These are phyloP conservation scores for Shinisaurus crocodilurus DNA, from an alignment of 2,113 vertebrate species.

Conservation along the genomic window DNA sequence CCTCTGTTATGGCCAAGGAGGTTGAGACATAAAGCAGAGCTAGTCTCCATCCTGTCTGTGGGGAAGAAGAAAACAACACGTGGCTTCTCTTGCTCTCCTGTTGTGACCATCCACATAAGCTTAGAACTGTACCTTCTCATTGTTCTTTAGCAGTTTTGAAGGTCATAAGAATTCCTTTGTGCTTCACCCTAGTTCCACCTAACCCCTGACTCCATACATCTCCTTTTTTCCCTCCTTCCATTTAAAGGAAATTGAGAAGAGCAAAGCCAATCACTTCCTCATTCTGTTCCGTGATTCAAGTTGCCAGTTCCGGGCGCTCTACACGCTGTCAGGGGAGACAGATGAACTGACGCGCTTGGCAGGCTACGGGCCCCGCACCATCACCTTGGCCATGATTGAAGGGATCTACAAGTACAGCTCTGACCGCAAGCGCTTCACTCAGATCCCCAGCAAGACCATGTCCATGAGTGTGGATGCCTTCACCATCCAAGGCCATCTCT, in stretches of 20 bases:
- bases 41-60: neutral
- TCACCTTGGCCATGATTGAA: slow-evolving; percentile 84
- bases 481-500: slow-evolving; percentile 90
- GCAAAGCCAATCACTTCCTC: slow-evolving; percentile 90
- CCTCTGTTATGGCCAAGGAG: neutral
- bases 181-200: neutral
- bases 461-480: slow-evolving; percentile 94
- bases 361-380: slow-evolving; percentile 84
- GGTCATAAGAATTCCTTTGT: neutral
- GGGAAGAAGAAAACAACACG: neutral
- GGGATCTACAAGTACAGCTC: slow-evolving; percentile 96
- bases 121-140: neutral
- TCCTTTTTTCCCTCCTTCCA: neutral
- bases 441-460: slow-evolving; percentile 93
- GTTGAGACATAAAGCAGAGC: neutral
- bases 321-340: slow-evolving; percentile 86
- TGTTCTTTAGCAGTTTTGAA: neutral
- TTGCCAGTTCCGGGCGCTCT: slow-evolving; percentile 93
- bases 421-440: slow-evolving; percentile 92
- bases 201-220: neutral
- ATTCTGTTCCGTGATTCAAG: slow-evolving; percentile 92
- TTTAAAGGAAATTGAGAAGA: slow-evolving; percentile 88
- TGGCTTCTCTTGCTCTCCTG: neutral
- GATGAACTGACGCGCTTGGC: slow-evolving; percentile 87
- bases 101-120: neutral